These are phyloP conservation scores for Drosophila bipectinata DNA, from an alignment of 1,140 invertebrate species.

Conservation along the genomic window DNA sequence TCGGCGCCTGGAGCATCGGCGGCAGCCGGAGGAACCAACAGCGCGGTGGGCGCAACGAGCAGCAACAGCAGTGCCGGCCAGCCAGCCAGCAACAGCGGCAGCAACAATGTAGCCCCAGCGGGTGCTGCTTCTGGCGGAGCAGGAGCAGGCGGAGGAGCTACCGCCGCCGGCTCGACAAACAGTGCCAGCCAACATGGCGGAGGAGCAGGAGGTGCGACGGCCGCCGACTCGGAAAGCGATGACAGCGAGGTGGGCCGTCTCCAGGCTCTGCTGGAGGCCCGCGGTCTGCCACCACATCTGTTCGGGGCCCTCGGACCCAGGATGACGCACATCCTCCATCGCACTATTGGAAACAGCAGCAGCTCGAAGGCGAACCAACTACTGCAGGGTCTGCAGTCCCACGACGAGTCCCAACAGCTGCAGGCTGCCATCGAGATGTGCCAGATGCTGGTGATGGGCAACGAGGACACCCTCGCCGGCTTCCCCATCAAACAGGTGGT, in stretches of 20 bases:
- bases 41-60: slow-evolving; percentile 69
- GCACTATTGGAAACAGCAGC: slow-evolving; percentile 94
- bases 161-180: slow-evolving; percentile 13
- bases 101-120: slow-evolving; percentile 54
- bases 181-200: slow-evolving; percentile 23
- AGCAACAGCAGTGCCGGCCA: slow-evolving; percentile 55
- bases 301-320: slow-evolving; percentile 97
- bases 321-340: slow-evolving; percentile 98
- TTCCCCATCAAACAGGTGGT: slow-evolving; percentile 99
- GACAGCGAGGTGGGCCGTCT: slow-evolving; percentile 95
- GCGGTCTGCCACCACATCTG: slow-evolving; percentile 97
- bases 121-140: slow-evolving; percentile 26
- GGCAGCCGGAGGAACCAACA: slow-evolving; percentile 39
- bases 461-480: slow-evolving; percentile 98
- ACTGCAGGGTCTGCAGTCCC: slow-evolving; percentile 95
- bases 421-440: slow-evolving; percentile 99
- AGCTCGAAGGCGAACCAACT: slow-evolving; percentile 97
- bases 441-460: slow-evolving; percentile 99
- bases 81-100: slow-evolving; percentile 51
- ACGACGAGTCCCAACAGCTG: slow-evolving; percentile 98
- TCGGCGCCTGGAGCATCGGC: slow-evolving; percentile 23
- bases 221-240: slow-evolving; percentile 87
- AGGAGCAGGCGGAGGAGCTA: slow-evolving; percentile 6
- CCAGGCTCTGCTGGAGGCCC: slow-evolving; percentile 95
- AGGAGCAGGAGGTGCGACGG: slow-evolving; percentile 46